Percentiles rank a stretch among this genome's conserved stretches.
phyloP scores from a whole-genome alignment of 2,888 invertebrate species.

The Drosophila aldrichi region DNA sequence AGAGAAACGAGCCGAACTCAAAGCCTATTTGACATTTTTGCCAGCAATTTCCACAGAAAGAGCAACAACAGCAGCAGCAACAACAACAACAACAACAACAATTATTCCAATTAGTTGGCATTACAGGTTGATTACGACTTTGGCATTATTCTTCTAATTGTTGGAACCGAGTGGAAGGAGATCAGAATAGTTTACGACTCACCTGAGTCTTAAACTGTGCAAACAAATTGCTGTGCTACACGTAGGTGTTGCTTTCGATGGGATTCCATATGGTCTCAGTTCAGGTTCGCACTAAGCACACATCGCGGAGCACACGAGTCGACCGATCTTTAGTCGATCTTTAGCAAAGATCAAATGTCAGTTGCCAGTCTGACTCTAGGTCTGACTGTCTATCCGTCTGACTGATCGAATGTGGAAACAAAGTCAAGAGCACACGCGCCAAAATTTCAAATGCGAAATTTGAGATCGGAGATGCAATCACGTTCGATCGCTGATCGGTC shows the following conservation, averaged over 20 bases:
- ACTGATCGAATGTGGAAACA: constrained; percentile 50
- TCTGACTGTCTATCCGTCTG: background rate
- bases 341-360: constrained; percentile 74
- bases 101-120: constrained; percentile 81
- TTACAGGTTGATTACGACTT: constrained; percentile 78
- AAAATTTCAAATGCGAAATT: constrained; percentile 69
- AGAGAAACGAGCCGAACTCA: constrained; percentile 32
- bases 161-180: constrained; percentile 39
- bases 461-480: constrained; percentile 59
- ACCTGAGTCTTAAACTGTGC: constrained; percentile 64
- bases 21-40: constrained; percentile 78
- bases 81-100: constrained; percentile 51
- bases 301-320: constrained; percentile 39
- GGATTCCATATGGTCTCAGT: constrained; percentile 67
- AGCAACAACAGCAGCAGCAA: constrained; percentile 48
- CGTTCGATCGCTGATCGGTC: constrained; percentile 35
- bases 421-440: constrained; percentile 77
- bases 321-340: constrained; percentile 44
- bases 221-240: constrained; percentile 54
- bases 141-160: constrained; percentile 38
- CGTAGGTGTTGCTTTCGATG: constrained; percentile 51
- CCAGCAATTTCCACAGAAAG: constrained; percentile 72
- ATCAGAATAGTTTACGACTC: constrained; percentile 47
- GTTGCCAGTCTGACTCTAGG: constrained; percentile 2
- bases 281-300: constrained; percentile 19